These are phyloP conservation scores for Siniperca obscura DNA, from an alignment of 2,797 vertebrate genomes.

Conservation along the genomic window DNA sequence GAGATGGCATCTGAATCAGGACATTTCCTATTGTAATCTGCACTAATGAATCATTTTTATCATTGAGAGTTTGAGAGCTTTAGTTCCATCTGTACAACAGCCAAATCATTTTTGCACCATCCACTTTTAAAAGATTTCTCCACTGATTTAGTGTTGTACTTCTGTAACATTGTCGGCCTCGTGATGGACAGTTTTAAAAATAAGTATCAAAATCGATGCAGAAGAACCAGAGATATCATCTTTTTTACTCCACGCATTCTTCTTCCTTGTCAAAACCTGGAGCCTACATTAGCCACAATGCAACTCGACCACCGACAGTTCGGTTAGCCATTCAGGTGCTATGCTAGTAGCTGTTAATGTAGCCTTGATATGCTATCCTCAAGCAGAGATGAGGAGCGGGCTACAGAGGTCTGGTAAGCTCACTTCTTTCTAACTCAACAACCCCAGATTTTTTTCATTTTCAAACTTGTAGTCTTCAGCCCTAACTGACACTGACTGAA, in stretches of 20 bases:
- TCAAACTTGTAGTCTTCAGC: too few relatives aligned
- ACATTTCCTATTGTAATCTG: neutral
- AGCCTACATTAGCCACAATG: too few relatives aligned
- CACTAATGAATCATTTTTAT: constrained; percentile 10
- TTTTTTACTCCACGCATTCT: neutral
- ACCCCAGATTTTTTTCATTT: too few relatives aligned
- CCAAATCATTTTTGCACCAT: neutral
- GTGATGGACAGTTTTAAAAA: neutral
- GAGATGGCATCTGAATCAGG: neutral
- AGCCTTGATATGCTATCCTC: too few relatives aligned
- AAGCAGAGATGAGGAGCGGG: too few relatives aligned
- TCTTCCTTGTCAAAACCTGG: too few relatives aligned
- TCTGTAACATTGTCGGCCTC: neutral
- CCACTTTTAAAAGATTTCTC: neutral
- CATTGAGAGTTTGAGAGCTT: neutral
- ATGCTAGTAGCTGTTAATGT: too few relatives aligned
- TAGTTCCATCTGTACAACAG: neutral
- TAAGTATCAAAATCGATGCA: too few relatives aligned
- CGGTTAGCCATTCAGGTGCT: too few relatives aligned
- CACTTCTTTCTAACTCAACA: too few relatives aligned
- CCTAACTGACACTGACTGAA: too few relatives aligned
- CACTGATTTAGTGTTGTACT: neutral
- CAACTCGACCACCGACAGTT: too few relatives aligned
- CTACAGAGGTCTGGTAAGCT: neutral
- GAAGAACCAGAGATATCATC: neutral